These are phyloP conservation scores for human (Homo sapiens) DNA, from an alignment of 2,113 vertebrate species.

Conservation along the genomic window GRCh38 chr6:71426001-71426500, in stretches of 20 bases:
- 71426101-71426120: neutral
- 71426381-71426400: slow-evolving; percentile 67
- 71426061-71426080: neutral
- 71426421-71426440: slow-evolving; percentile 68
- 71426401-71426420: slow-evolving; percentile 61
- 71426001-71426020: neutral
- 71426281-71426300: neutral
- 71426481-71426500: slow-evolving; percentile 30
- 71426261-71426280: slow-evolving; percentile 32
- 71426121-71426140: neutral
- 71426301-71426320: slow-evolving; percentile 47
- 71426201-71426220: slow-evolving; percentile 31
- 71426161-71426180: neutral
- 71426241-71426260: slow-evolving; percentile 20
- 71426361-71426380: slow-evolving; percentile 56
- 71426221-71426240: neutral
- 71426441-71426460: slow-evolving; percentile 61
- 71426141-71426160: neutral
- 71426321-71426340: slow-evolving; percentile 69
- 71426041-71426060: neutral
- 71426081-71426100: neutral
- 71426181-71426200: neutral
- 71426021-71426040: neutral
- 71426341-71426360: slow-evolving; percentile 62
- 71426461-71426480: slow-evolving; percentile 60